Conservation (phyloP, 2,888 invertebrate genomes). For the Hyalella azteca region DNA sequence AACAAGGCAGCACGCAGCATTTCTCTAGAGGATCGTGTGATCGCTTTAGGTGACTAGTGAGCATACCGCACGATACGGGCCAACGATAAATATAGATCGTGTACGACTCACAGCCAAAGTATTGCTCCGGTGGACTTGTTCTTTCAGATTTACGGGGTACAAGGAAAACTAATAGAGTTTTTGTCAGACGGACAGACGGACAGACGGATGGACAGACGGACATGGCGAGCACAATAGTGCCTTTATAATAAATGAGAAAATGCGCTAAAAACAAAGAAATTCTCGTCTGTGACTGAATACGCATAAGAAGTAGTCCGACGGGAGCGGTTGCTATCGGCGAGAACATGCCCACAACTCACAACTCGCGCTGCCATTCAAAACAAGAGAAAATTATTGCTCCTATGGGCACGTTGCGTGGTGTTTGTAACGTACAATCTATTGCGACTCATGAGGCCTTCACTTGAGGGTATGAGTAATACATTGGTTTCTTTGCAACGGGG, state of each 20-base stretch:
- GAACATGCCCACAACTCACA: neutral
- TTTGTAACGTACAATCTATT: no score
- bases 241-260: no score
- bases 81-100: neutral
- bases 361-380: neutral
- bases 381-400: slow-evolving; percentile 19
- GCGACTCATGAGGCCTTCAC: no score
- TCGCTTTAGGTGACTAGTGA: slow-evolving; percentile 11
- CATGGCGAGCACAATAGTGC: no score
- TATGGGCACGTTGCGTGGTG: neutral
- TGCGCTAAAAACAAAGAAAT: no score
- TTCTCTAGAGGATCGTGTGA: neutral
- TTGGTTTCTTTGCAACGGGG: no score
- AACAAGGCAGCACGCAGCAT: slow-evolving; percentile 8
- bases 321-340: neutral
- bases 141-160: neutral
- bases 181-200: neutral
- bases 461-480: no score
- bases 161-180: neutral
- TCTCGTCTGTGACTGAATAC: no score
- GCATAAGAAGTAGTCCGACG: neutral
- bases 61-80: neutral
- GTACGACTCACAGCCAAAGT: neutral
- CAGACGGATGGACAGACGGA: no score
- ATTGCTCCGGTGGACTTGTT: neutral